Percentiles rank a stretch among this genome's conserved stretches.
These are phyloP conservation scores for Cloeon dipterum DNA, from an alignment of 2,888 invertebrate genomes.

Conservation along the genomic window DNA sequence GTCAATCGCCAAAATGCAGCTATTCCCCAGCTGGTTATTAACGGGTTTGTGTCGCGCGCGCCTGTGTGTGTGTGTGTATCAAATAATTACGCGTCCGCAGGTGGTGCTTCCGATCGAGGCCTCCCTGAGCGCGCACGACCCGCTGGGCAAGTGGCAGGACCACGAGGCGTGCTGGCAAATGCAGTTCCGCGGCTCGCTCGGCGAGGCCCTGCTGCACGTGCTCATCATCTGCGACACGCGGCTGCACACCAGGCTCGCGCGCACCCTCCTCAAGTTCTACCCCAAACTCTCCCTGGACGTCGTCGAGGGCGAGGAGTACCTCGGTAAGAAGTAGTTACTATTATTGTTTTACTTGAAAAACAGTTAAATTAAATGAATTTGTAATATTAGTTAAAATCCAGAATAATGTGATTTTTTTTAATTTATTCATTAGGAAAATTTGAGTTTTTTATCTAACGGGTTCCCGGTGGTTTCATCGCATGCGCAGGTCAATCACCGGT, in stretches of 20 bases:
- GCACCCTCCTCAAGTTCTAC: conserved; percentile 73
- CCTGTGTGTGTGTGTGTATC: too few relatives aligned
- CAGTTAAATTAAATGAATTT: background rate
- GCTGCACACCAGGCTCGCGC: conserved; percentile 57
- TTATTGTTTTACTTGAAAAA: background rate
- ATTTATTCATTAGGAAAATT: too few relatives aligned
- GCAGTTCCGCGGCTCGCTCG: conserved; percentile 83
- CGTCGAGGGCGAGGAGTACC: conserved; percentile 92
- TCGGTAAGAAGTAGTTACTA: conserved; percentile 37
- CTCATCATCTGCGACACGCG: conserved; percentile 86
- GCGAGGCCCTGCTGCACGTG: conserved; percentile 85
- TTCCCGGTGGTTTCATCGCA: too few relatives aligned
- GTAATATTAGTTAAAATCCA: background rate
- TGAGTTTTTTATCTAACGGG: too few relatives aligned
- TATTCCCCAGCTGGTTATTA: too few relatives aligned
- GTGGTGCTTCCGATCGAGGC: conserved; percentile 72
- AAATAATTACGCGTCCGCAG: too few relatives aligned
- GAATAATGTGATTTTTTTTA: conserved; percentile 2
- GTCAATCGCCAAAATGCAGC: too few relatives aligned
- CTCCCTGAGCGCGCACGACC: conserved; percentile 62
- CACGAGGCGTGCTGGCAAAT: conserved; percentile 96
- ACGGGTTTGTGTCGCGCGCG: too few relatives aligned
- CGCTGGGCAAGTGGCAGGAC: conserved; percentile 67
- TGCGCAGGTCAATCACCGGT: too few relatives aligned
- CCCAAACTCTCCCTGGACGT: conserved; percentile 80